Evolutionary conservation across 2,113 vertebrate species (phyloP).

Genomic region (Tamias sibiricus): DNA sequence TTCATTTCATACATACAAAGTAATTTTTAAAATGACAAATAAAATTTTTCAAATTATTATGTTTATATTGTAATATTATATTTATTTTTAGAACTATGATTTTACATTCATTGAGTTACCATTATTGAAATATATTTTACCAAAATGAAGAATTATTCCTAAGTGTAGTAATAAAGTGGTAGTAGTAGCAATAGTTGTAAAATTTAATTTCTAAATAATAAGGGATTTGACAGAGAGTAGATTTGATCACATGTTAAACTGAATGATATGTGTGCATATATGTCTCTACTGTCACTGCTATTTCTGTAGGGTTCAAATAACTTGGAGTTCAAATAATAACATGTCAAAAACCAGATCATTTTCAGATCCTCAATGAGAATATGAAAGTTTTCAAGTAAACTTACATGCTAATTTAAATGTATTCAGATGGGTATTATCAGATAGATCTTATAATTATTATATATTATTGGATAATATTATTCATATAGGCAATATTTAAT

Average conservation of each 20-base stretch:
- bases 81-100: background rate
- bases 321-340: background rate
- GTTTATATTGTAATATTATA: background rate
- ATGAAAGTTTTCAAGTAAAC: background rate
- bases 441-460: background rate
- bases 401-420: background rate
- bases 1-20: background rate
- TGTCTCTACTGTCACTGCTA: background rate
- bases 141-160: background rate
- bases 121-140: background rate
- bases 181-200: background rate
- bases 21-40: background rate
- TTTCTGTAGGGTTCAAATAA: background rate
- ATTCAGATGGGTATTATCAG: background rate
- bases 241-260: background rate
- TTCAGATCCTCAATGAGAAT: background rate
- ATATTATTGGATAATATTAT: background rate
- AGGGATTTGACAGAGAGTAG: background rate
- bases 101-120: background rate
- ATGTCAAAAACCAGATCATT: background rate
- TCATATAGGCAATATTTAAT: background rate
- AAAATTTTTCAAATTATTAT: background rate
- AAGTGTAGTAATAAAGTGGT: background rate
- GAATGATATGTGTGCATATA: too few relatives aligned
- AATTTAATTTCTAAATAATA: background rate